These are phyloP conservation scores for Seira sanloemensis DNA, from an alignment of 2,888 invertebrate genomes.

Conservation along the genomic window DNA sequence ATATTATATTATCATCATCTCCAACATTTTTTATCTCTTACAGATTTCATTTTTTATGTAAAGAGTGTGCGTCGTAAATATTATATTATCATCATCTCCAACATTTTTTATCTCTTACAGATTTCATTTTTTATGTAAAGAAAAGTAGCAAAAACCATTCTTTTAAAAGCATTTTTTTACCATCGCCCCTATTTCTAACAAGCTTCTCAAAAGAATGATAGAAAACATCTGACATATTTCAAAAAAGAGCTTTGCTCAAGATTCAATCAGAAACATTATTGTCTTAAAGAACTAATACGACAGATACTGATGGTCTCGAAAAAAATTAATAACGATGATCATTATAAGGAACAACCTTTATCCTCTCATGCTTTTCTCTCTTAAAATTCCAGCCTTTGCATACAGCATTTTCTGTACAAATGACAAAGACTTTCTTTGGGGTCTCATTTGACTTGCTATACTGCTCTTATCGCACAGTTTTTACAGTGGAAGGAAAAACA, in stretches of 20 bases:
- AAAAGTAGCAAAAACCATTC: not conserved
- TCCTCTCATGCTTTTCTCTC: not conserved
- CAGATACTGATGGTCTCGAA: conserved; percentile 53
- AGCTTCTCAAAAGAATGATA: not conserved
- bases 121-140: not conserved
- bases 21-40: not conserved
- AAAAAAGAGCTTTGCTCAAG: not conserved
- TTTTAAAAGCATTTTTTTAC: not conserved
- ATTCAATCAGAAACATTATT: not conserved
- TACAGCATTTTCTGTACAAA: not conserved
- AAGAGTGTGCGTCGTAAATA: not conserved
- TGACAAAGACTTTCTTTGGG: not conserved
- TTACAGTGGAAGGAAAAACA: no score
- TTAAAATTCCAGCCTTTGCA: not conserved
- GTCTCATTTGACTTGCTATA: not conserved
- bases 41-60: not conserved
- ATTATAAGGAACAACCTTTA: no score
- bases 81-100: not conserved
- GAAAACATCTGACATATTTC: not conserved
- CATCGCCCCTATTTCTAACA: not conserved
- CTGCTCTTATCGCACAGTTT: no score
- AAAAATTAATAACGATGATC: conserved; percentile 36
- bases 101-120: not conserved
- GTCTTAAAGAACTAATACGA: conserved; percentile 14
- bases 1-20: not conserved